Base-by-base conservation (phyloP, 37 sponge, comb jelly and placozoan genomes). In the Cladorhizidae sp. region DNA sequence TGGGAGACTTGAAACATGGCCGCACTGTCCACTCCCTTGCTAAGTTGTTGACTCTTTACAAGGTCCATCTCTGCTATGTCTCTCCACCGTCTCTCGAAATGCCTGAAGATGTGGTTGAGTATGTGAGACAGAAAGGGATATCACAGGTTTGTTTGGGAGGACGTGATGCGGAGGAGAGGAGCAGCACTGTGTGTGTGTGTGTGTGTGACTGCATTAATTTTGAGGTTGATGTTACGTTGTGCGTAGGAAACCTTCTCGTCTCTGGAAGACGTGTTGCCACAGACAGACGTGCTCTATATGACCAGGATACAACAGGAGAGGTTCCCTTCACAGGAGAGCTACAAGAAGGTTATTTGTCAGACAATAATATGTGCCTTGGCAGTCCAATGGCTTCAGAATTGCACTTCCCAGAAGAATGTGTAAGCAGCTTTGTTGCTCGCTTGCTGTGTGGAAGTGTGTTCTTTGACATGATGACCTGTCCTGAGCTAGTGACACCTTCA, bases 1-100 rank as follows among this genome's bases (percentile, higher is more conserved):
- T 96, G n/a, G 99, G 99, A 58, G 99, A 98, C 52, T 80, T 98
- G 41, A 98, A 96, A 67, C 99, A 98, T 85, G 99, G 99, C 35
- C 85, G 99, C 29, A 98, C 99, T 0, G 99, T 95, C 23, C 99
- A 98, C 87, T 96, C 97, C 0, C 91, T 98, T 32, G 97, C 99
- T 14, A 67, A 90, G 40, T 86, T 98, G n/a, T 87, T 98, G 32
- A 89, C 96, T 29, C 79, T 90, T 25, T 98, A 98, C 78, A 67
- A 71, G 0, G 93, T 98, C 0, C 43, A 64, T 71, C 71, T 98
- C 70, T 89, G 90, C 38, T 98, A 96, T 54, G 99, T 98, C 32
- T 85, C 84, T 36, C 99, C 97, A 0, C 82, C 82, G 3, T 64
- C 75, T 15, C 87, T 98, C 43, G 45, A 72, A 33, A 98, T 98